Conservation (phyloP, 2,888 invertebrate genomes). For the Monochamus alternatus region DNA sequence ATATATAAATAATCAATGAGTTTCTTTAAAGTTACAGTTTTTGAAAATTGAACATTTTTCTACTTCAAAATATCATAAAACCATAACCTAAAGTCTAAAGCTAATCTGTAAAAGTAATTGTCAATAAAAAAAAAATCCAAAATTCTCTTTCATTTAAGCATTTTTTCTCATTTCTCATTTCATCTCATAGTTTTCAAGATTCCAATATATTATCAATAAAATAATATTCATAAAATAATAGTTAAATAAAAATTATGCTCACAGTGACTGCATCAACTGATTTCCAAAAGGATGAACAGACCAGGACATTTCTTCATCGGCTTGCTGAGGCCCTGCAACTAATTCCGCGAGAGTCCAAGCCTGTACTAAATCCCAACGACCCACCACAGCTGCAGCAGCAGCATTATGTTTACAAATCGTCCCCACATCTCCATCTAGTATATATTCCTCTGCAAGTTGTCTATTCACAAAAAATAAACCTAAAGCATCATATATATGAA, state of each 20-base stretch:
- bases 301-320: slow-evolving; percentile 84
- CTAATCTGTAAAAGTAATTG: no score
- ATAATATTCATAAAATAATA: not conserved
- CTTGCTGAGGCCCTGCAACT: slow-evolving; percentile 72
- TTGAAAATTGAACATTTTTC: no score
- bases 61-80: no score
- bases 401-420: slow-evolving; percentile 89
- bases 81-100: no score
- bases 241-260: slow-evolving; percentile 67
- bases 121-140: no score
- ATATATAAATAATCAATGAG: no score
- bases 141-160: no score
- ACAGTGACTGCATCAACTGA: slow-evolving; percentile 89
- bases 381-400: slow-evolving; percentile 81
- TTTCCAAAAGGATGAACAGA: slow-evolving; percentile 90
- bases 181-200: no score
- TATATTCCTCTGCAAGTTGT: slow-evolving; percentile 88
- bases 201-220: no score
- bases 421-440: slow-evolving; percentile 74
- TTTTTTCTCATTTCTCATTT: no score
- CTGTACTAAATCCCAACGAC: slow-evolving; percentile 87
- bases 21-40: no score
- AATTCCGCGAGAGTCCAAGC: slow-evolving; percentile 90
- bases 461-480: slow-evolving; percentile 85
- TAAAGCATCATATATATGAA: slow-evolving; percentile 83